Conservation (phyloP, 2,888 invertebrate genomes). For the Octodonta nipae region DNA sequence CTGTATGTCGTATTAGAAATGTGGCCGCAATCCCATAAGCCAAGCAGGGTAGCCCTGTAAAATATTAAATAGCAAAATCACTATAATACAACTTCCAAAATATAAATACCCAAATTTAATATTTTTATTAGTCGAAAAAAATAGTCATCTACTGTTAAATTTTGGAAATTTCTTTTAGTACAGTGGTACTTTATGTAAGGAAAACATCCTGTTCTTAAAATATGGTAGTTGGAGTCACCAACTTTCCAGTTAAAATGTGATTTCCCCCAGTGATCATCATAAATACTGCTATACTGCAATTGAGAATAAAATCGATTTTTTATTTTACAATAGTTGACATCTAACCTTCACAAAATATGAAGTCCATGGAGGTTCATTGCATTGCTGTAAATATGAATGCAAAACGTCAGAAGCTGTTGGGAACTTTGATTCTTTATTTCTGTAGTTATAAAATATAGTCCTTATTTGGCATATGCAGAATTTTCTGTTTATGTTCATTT, state of each 20-base stretch:
- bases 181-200: slow-evolving; percentile 97
- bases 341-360: slow-evolving; percentile 85
- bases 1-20: slow-evolving; percentile 63
- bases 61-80: slow-evolving; percentile 7
- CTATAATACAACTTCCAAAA: too few species aligned
- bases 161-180: slow-evolving; percentile 55
- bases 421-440: slow-evolving; percentile 24
- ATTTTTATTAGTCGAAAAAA: slow-evolving; percentile 80
- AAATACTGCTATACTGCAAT: slow-evolving; percentile 53
- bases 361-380: slow-evolving; percentile 84
- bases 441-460: slow-evolving; percentile 11
- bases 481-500: too few species aligned
- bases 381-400: slow-evolving; percentile 67
- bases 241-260: slow-evolving; percentile 93
- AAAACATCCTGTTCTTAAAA: slow-evolving; percentile 83
- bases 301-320: slow-evolving; percentile 1
- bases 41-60: slow-evolving; percentile 79
- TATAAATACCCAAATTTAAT: slow-evolving; percentile 87
- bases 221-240: slow-evolving; percentile 80
- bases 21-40: slow-evolving; percentile 83
- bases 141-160: slow-evolving; percentile 63
- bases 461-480: too few species aligned
- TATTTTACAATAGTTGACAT: slow-evolving; percentile 2
- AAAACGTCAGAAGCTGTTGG: slow-evolving; percentile 69
- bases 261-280: slow-evolving; percentile 82